A percentile compares a stretch with the other conserved stretches of the same genome.
Conservation (phyloP, 2,797 vertebrate species). For the Amniataba percoides region DNA sequence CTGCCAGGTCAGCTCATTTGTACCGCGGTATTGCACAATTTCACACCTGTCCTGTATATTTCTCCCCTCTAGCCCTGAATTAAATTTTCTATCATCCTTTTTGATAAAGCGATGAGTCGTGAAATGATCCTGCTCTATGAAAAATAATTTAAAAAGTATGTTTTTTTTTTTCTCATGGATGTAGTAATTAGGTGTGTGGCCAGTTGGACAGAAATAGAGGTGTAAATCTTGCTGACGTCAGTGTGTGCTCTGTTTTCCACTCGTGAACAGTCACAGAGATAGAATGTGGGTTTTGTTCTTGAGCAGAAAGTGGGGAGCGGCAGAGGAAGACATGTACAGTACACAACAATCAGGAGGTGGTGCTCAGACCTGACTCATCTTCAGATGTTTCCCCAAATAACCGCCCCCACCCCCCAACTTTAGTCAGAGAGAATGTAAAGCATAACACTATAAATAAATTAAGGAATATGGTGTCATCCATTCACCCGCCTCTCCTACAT, state of each 20-base stretch:
- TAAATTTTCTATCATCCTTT: neutral
- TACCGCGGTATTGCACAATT: neutral
- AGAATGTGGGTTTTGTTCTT: constrained; percentile 58
- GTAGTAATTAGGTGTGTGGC: neutral
- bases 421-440: constrained; percentile 30
- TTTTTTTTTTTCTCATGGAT: constrained; percentile 23
- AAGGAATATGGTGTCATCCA: constrained; percentile 38
- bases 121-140: neutral
- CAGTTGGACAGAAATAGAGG: constrained; percentile 59
- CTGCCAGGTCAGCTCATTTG: constrained; percentile 19
- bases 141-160: neutral
- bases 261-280: constrained; percentile 39
- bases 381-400: constrained; percentile 46
- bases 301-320: constrained; percentile 20
- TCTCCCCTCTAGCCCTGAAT: neutral
- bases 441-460: constrained; percentile 40
- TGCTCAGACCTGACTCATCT: constrained; percentile 65
- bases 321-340: constrained; percentile 52
- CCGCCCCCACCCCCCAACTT: neutral
- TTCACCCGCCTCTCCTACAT: constrained; percentile 2
- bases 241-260: constrained; percentile 17
- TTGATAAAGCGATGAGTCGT: neutral
- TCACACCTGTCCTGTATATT: constrained; percentile 5
- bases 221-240: constrained; percentile 67
- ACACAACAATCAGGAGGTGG: constrained; percentile 38